Conservation (phyloP, 2,113 vertebrate species). For the Rhadina sibilatrix region DNA sequence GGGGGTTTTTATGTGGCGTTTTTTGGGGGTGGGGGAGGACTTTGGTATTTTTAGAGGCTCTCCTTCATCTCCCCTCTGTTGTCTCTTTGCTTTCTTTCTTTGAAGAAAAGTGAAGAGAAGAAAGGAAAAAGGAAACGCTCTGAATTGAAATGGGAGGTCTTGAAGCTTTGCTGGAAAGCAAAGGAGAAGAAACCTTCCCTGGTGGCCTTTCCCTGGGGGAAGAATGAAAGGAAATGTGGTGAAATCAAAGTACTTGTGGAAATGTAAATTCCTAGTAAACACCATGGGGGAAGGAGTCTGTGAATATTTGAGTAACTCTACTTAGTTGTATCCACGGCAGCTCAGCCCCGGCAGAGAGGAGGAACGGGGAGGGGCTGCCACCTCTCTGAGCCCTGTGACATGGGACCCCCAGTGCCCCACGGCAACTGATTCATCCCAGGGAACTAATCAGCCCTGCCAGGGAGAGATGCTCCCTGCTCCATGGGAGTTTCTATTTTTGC, state of each 20-base stretch:
- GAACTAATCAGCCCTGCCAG: background rate
- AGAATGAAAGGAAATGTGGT: slow-evolving; percentile 37
- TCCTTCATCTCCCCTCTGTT: slow-evolving; percentile 4
- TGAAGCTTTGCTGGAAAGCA: slow-evolving; percentile 48
- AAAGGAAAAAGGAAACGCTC: slow-evolving; percentile 6
- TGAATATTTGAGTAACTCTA: slow-evolving; percentile 44
- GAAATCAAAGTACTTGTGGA: slow-evolving; percentile 62
- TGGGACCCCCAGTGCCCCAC: background rate
- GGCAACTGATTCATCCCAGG: background rate
- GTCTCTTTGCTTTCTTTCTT: background rate
- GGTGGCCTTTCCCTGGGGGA: slow-evolving; percentile 16
- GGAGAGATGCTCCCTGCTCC: background rate
- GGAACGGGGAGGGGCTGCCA: background rate
- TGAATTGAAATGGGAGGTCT: background rate
- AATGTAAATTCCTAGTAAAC: slow-evolving; percentile 48
- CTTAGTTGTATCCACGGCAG: background rate
- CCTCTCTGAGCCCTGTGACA: background rate
- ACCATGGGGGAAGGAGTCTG: background rate
- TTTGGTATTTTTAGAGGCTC: slow-evolving; percentile 14
- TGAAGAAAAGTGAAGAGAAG: background rate
- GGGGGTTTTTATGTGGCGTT: background rate
- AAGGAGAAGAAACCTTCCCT: slow-evolving; percentile 20
- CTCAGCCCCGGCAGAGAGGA: background rate
- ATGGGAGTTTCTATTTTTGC: slow-evolving; percentile 5
- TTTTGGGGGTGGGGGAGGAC: background rate